These are phyloP conservation scores for Picathartes gymnocephalus DNA, from an alignment of 2,113 vertebrate genomes.

Conservation along the genomic window DNA sequence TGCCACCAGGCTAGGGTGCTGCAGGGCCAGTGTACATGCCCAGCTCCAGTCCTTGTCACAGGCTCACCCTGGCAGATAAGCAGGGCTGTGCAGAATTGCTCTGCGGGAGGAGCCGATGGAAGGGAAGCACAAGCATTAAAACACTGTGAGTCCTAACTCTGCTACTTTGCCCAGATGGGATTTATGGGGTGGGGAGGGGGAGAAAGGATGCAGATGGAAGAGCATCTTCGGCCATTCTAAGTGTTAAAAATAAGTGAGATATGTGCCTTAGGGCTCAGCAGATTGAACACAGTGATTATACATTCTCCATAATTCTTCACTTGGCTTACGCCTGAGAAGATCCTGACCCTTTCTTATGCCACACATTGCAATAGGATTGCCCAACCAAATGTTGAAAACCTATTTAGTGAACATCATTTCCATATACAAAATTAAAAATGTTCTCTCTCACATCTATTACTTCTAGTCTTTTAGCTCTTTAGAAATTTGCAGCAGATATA, in stretches of 20 bases:
- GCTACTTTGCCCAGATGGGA: slow-evolving; percentile 44
- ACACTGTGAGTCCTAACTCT: background rate
- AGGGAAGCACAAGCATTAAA: background rate
- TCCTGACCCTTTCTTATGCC: slow-evolving; percentile 5
- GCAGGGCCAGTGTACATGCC: rapidly evolving
- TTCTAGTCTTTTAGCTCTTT: background rate
- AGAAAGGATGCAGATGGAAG: slow-evolving; percentile 52
- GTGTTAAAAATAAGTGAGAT: slow-evolving; percentile 60
- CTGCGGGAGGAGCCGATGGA: rapidly evolving
- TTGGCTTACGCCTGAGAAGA: slow-evolving; percentile 19
- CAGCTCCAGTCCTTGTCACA: rapidly evolving
- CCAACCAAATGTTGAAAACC: slow-evolving; percentile 24
- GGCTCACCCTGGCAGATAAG: background rate
- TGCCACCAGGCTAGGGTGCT: background rate
- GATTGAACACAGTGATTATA: slow-evolving; percentile 43
- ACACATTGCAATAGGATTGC: background rate
- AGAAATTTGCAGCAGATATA: background rate
- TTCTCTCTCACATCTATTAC: background rate
- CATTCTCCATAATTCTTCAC: slow-evolving; percentile 17
- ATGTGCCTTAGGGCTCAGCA: slow-evolving; percentile 51
- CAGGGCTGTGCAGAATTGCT: background rate
- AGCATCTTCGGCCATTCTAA: slow-evolving; percentile 35
- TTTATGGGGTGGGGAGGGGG: slow-evolving; percentile 9
- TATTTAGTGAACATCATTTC: background rate
- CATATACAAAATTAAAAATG: background rate